Base-by-base conservation (phyloP, 2,797 vertebrate species). In the Acomys russatus region DNA sequence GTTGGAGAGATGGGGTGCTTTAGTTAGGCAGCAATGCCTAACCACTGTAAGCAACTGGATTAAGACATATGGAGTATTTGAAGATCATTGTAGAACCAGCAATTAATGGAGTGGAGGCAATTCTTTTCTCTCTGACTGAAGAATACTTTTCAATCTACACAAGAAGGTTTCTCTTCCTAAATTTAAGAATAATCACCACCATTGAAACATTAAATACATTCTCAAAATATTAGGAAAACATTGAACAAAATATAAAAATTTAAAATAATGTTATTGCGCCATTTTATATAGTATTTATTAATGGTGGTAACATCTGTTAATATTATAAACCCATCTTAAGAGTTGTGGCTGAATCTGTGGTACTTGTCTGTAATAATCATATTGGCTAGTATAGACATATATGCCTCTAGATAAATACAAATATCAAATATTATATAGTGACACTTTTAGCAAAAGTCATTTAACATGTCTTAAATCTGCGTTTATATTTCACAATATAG, bases 241-340 rank as follows among this genome's bases (percentile, higher is more conserved):
- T 44, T 86, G 30, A 74, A 68, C 7, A 86, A 3, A 68, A 38
- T 33, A 80, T 74, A 51, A 83, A 90, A 74, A 33, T 49, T 79
- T n/a, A 87, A 91, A 73, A 82, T 68, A 33, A 86, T 74, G 51
- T 49, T 93, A n/a, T 66, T 91, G 54, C 74, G 17, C 1, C 30
- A 87, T 93, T 93, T 74, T 18, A 56, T 56, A 78, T 77, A 28
- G 63, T 56, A 84, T 84, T 63, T 92, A 74, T 74, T 94, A 35
- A 66, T 78, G 8, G 30, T 9, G 77, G 3, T 20, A 77, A 7
- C 59, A 51, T 51, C 3, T 84, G 23, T 49, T 49, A 17, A 79
- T 79, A 51, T 30, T 59, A 80, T 88, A 91, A 94, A 20, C 4
- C 44, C 6, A 68, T 79, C 74, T 80, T 83, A 54, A 91, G 5